Percentiles rank a stretch among this genome's conserved stretches.
phyloP scores from a whole-genome alignment of 2,797 vertebrate genomes.

The Enteromius radiatus region DNA sequence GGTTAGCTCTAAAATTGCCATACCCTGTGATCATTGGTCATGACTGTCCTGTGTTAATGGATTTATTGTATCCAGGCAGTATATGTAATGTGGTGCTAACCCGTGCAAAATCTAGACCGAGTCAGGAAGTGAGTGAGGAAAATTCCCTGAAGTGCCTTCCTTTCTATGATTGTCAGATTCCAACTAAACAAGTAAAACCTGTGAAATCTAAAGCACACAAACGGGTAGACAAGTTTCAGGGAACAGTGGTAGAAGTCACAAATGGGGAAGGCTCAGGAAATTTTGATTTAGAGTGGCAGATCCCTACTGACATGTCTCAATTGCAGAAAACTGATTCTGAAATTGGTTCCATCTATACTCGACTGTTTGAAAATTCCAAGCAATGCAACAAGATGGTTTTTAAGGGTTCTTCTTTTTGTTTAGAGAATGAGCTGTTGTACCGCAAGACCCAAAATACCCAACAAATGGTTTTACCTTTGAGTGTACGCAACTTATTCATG shows the following conservation, averaged over 20 bases:
- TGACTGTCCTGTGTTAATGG: background rate
- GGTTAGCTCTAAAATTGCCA: slow-evolving; percentile 4
- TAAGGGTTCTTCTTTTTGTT: background rate
- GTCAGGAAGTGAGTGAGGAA: background rate
- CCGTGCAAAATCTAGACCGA: background rate
- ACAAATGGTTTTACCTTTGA: background rate
- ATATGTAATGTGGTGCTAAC: slow-evolving; percentile 11
- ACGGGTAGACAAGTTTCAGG: too few relatives aligned
- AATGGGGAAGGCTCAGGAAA: background rate
- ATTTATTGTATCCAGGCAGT: background rate
- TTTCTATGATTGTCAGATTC: too few relatives aligned
- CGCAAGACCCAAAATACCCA: background rate
- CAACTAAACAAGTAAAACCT: too few relatives aligned
- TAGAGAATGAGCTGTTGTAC: background rate
- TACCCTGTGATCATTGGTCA: slow-evolving; percentile 19
- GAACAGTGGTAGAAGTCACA: too few relatives aligned
- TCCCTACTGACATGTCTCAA: background rate
- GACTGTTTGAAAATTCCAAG: too few relatives aligned
- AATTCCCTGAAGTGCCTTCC: background rate
- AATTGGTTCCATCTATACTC: too few relatives aligned
- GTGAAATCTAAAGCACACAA: too few relatives aligned
- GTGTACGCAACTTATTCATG: background rate
- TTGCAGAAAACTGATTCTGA: background rate
- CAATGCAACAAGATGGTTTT: too few relatives aligned
- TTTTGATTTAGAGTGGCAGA: background rate